Conservation (phyloP, 2,888 invertebrate species). For the Mesorhabditis spiculigera region DNA sequence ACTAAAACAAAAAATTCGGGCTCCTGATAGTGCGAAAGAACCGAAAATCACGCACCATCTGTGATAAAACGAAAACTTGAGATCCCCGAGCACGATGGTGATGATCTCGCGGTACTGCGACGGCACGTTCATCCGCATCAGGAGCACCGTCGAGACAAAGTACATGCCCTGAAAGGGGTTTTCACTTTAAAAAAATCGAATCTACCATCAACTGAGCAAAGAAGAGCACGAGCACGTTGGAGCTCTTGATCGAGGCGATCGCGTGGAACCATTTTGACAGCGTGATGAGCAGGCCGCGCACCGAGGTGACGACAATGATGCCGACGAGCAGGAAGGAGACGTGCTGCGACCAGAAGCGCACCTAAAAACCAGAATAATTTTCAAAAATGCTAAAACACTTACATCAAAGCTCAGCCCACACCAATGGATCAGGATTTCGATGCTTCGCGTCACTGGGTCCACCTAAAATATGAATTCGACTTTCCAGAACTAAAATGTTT, state of each 20-base stretch:
- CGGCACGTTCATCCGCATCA: slow-evolving; percentile 99
- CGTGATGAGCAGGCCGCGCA: slow-evolving; percentile 88
- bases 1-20: too few species aligned
- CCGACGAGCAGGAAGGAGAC: slow-evolving; percentile 94
- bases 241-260: slow-evolving; percentile 95
- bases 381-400: slow-evolving; percentile 37
- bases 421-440: slow-evolving; percentile 94
- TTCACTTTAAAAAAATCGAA: background rate
- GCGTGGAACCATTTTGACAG: slow-evolving; percentile 99
- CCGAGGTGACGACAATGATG: slow-evolving; percentile 94
- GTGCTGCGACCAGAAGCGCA: slow-evolving; percentile 98
- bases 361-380: slow-evolving; percentile 59
- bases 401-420: slow-evolving; percentile 87
- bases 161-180: slow-evolving; percentile 80
- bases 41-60: slow-evolving; percentile 70
- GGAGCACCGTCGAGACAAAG: slow-evolving; percentile 90
- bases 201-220: slow-evolving; percentile 91
- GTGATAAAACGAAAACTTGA: slow-evolving; percentile 98
- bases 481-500: background rate
- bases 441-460: slow-evolving; percentile 91
- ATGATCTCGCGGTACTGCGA: slow-evolving; percentile 86
- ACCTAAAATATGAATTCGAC: slow-evolving; percentile 59
- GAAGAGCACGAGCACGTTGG: slow-evolving; percentile 91
- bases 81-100: slow-evolving; percentile 85
- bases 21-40: too few species aligned